Percentiles rank a stretch among this genome's conserved stretches.
Conservation (phyloP, 2,888 invertebrate species). For the Orthonychiurus folsomi region DNA sequence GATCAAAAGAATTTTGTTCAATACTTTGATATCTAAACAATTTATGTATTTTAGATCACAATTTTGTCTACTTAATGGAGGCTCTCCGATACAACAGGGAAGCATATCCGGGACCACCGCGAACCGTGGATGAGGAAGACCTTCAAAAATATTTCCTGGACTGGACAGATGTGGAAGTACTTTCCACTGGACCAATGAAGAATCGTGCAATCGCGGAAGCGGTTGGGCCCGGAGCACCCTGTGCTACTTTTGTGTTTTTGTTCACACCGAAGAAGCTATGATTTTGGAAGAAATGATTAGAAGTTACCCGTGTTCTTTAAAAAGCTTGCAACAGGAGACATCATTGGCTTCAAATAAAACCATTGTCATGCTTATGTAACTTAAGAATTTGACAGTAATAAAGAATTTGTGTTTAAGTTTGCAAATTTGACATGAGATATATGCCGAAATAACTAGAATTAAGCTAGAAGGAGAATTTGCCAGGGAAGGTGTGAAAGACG, state of each 20-base stretch:
- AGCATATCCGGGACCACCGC: slow-evolving; percentile 30
- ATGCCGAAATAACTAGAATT: no score
- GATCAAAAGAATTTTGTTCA: not conserved
- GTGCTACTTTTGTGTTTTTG: not conserved
- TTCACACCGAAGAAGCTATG: not conserved
- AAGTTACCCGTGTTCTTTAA: no score
- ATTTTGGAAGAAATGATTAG: no score
- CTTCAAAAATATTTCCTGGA: slow-evolving; percentile 21
- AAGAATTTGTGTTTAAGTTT: no score
- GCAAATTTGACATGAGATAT: no score
- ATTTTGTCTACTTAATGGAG: slow-evolving; percentile 29
- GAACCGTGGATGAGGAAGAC: slow-evolving; percentile 26
- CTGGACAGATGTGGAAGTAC: slow-evolving; percentile 24
- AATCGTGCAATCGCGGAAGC: not conserved
- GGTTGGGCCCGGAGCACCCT: not conserved
- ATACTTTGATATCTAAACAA: not conserved
- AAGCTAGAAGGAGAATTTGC: no score
- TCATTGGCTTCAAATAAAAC: no score
- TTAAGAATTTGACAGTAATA: no score
- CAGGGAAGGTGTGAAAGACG: no score
- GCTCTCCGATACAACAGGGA: slow-evolving; percentile 27
- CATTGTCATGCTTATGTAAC: no score
- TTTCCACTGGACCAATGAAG: not conserved
- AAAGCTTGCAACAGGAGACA: no score
- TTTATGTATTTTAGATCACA: slow-evolving; percentile 19